phyloP scores from a whole-genome alignment of 2,113 vertebrate species.

The Eonycteris spelaea region DNA sequence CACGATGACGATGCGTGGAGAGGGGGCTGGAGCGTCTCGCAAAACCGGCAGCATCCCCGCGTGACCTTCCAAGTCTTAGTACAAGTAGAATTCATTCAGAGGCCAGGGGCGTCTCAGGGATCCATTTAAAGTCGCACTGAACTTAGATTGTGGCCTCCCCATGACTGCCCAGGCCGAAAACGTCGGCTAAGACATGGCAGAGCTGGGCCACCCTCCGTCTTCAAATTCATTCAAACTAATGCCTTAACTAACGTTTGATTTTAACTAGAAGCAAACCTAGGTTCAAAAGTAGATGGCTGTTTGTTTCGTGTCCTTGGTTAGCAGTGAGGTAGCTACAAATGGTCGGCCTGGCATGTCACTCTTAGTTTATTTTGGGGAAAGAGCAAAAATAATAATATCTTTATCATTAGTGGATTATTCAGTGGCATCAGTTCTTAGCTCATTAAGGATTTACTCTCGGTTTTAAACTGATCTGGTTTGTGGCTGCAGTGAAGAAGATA shows the following conservation, averaged over 20 bases:
- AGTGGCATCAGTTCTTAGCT: constrained; percentile 12
- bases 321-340: background rate
- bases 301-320: background rate
- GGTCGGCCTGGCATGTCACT: background rate
- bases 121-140: constrained; percentile 70
- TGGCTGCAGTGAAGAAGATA: background rate
- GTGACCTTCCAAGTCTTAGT: constrained; percentile 71
- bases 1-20: constrained; percentile 48
- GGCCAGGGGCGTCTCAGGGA: constrained; percentile 6
- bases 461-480: constrained; percentile 37
- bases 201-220: constrained; percentile 32
- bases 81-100: constrained; percentile 69
- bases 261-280: background rate
- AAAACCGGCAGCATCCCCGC: constrained; percentile 54
- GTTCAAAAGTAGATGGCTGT: background rate
- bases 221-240: background rate
- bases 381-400: background rate
- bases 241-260: constrained; percentile 45
- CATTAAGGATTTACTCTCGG: background rate
- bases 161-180: constrained; percentile 68
- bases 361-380: background rate
- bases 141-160: constrained; percentile 56
- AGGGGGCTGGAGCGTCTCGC: background rate
- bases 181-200: constrained; percentile 68
- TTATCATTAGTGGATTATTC: background rate